Percentiles rank a stretch among this genome's conserved stretches.
Evolutionary conservation across 1,140 invertebrate species (phyloP).

Genomic region (Megathymus violae): DNA sequence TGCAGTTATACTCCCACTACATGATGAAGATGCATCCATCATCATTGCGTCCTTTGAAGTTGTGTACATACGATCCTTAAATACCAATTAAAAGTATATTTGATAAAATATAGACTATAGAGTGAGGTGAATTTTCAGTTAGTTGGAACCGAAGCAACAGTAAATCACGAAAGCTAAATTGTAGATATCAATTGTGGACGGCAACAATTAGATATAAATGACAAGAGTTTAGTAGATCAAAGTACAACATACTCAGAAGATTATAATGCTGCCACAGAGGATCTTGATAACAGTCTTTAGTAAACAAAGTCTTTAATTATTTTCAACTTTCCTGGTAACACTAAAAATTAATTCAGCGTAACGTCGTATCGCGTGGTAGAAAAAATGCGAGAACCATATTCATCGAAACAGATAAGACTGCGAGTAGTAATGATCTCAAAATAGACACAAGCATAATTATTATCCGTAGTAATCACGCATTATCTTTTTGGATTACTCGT

Average conservation of each 20-base stretch:
- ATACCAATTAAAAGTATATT: too few species aligned
- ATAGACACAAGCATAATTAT: slow-evolving; percentile 16
- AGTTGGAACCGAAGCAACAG: too few species aligned
- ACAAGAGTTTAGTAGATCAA: slow-evolving; percentile 1
- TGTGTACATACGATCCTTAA: too few species aligned
- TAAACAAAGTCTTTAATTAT: slow-evolving; percentile 35
- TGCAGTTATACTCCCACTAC: too few species aligned
- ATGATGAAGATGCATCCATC: too few species aligned
- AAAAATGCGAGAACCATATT: slow-evolving; percentile 32
- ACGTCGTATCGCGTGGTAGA: slow-evolving; percentile 33
- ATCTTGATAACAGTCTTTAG: slow-evolving; percentile 20
- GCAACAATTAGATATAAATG: not conserved
- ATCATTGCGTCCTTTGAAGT: too few species aligned
- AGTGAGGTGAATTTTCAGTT: too few species aligned
- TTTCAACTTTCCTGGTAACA: slow-evolving; percentile 34
- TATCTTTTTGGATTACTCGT: slow-evolving; percentile 19
- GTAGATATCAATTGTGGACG: too few species aligned
- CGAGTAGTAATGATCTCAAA: slow-evolving; percentile 9
- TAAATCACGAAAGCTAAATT: too few species aligned
- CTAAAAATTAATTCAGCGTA: slow-evolving; percentile 39
- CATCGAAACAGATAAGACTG: slow-evolving; percentile 15
- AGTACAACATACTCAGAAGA: not conserved
- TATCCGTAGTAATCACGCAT: slow-evolving; percentile 26
- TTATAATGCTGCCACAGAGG: not conserved
- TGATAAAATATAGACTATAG: too few species aligned